Evolutionary conservation across 2,797 vertebrate genomes (phyloP).

Genomic region (Arrhamphus sclerolepis): DNA sequence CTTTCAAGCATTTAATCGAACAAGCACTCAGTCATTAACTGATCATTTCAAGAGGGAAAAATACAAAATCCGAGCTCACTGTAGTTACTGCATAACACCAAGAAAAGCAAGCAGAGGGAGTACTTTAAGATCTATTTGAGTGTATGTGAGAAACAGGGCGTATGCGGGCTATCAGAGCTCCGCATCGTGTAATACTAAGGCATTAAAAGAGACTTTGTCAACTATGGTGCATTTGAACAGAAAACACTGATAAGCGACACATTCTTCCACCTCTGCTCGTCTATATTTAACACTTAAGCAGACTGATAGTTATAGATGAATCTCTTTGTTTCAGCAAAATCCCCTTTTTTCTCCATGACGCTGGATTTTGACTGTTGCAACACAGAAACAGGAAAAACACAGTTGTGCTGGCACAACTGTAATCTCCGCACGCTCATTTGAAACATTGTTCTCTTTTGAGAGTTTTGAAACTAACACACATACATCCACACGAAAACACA

Average conservation of each 20-base stretch:
- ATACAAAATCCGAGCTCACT: conserved; percentile 59
- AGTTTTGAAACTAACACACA: conserved; percentile 54
- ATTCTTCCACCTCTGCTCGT: conserved; percentile 69
- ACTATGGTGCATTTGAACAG: conserved; percentile 65
- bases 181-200: conserved; percentile 74
- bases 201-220: conserved; percentile 76
- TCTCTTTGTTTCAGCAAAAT: conserved; percentile 53
- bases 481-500: conserved; percentile 46
- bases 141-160: conserved; percentile 30
- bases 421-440: conserved; percentile 37
- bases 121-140: conserved; percentile 42
- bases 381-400: conserved; percentile 39
- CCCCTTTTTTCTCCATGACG: conserved; percentile 32
- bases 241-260: conserved; percentile 75
- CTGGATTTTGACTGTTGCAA: conserved; percentile 60
- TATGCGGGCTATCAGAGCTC: conserved; percentile 54
- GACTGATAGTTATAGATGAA: conserved; percentile 50
- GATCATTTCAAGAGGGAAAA: conserved; percentile 44
- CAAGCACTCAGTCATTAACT: conserved; percentile 50
- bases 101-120: conserved; percentile 48
- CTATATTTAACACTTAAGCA: conserved; percentile 51
- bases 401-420: conserved; percentile 53
- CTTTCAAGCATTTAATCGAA: conserved; percentile 59
- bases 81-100: conserved; percentile 63
- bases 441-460: conserved; percentile 72